A percentile compares a stretch with the other conserved stretches of the same genome.
These are phyloP conservation scores for Galbula dea DNA, from an alignment of 2,113 vertebrate genomes.

Conservation along the genomic window DNA sequence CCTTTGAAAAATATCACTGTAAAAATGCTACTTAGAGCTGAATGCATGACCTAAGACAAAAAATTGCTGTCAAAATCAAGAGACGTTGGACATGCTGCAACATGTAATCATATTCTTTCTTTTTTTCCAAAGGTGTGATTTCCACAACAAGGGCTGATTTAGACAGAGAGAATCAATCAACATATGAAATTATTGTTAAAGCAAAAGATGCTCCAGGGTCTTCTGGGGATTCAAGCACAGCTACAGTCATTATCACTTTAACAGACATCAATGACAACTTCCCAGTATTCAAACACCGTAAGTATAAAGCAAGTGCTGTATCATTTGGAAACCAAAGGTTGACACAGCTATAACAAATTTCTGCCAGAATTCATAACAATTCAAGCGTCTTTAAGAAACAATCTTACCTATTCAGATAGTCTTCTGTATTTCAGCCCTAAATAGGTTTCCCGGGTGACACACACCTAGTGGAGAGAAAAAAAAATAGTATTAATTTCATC, in stretches of 20 bases:
- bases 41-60: background rate
- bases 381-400: background rate
- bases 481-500: background rate
- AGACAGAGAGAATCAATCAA: slow-evolving; percentile 82
- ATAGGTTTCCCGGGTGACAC: background rate
- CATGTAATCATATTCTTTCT: background rate
- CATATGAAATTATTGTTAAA: slow-evolving; percentile 81
- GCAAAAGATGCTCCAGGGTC: slow-evolving; percentile 81
- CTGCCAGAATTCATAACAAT: background rate
- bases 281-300: slow-evolving; percentile 82
- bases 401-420: background rate
- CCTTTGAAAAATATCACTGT: background rate
- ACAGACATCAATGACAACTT: slow-evolving; percentile 89
- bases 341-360: fast-evolving
- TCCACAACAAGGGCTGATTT: slow-evolving; percentile 71
- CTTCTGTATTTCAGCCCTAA: background rate
- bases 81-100: background rate
- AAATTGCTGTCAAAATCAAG: background rate
- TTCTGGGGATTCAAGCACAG: slow-evolving; percentile 73
- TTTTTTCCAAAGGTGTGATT: slow-evolving; percentile 74
- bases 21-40: background rate
- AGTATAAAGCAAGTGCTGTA: background rate
- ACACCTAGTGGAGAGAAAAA: background rate
- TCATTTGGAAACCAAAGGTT: background rate
- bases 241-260: slow-evolving; percentile 82